phyloP scores from a whole-genome alignment of 2,113 vertebrate genomes.

The Dromas ardeola region DNA sequence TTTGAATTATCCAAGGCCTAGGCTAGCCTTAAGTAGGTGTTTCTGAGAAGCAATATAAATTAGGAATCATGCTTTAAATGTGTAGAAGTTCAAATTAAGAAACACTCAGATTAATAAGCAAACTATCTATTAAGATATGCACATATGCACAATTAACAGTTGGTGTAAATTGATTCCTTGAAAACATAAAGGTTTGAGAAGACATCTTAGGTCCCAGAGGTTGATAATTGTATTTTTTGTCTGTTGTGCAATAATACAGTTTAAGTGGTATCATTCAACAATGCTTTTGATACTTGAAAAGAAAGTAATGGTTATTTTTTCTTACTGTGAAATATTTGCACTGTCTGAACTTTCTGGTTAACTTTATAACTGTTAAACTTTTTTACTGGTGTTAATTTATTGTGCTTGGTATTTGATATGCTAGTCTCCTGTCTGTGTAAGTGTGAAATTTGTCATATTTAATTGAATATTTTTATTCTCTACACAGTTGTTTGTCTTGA shows the following conservation, averaged over 20 bases:
- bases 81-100: not conserved
- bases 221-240: conserved; percentile 34
- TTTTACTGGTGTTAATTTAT: conserved; percentile 76
- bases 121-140: not conserved
- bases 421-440: conserved; percentile 54
- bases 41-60: conserved; percentile 36
- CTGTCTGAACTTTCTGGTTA: conserved; percentile 72
- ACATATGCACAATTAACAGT: not conserved
- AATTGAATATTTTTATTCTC: conserved; percentile 42
- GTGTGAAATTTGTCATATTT: conserved; percentile 39
- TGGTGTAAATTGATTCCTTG: conserved; percentile 19
- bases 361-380: conserved; percentile 71
- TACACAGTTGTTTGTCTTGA: not conserved
- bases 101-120: not conserved
- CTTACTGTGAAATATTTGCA: conserved; percentile 81
- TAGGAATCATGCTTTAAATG: conserved; percentile 6
- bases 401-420: conserved; percentile 58
- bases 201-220: not conserved
- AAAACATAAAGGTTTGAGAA: not conserved
- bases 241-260: conserved; percentile 67
- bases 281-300: conserved; percentile 82
- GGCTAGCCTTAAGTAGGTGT: conserved; percentile 24
- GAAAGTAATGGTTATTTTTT: conserved; percentile 70
- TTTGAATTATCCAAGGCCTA: not conserved
- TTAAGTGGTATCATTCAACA: conserved; percentile 61